Base-by-base conservation (phyloP, 1,140 invertebrate genomes). In the Zaprionus vittiger region DNA sequence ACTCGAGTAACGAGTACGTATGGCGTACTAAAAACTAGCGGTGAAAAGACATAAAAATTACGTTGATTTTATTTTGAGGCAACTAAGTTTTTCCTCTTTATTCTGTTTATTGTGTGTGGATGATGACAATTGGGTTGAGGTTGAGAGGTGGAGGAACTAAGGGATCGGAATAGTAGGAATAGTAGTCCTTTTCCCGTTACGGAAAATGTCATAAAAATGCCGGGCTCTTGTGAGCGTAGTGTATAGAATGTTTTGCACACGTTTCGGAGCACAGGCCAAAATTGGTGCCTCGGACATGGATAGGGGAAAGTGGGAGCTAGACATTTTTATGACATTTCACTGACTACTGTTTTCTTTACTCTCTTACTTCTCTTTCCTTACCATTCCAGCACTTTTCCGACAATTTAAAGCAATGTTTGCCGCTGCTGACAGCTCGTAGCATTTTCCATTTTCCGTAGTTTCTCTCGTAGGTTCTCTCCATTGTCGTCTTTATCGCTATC, bases 261-360 rank as follows among this genome's bases (percentile, higher is more conserved):
- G 74, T 89, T 56, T 75, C 47, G 17, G 15, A 47, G 22, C 41
- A 49, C 34, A n/a, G 55, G 49, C 54, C 11, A 17, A 38, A 31
- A 17, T 55, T 47, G 64, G 24, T 2, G 55, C 28, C 59, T 47
- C n/a, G n/a, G n/a, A 7, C n/a, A 17, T 38, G 24, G n/a, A 2
- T 26, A 20, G 64, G 59, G 67, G 54, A 68, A 54, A 57, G 60
- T 76, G 49, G 69, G 41, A 67, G 64, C 44, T 55, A 66, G 80
- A 89, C 80, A 76, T 73, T 87, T 87, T 87, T 87, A 87, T 89
- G 84, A 90, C 85, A 87, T 87, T 87, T 84, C 75, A 62, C 78
- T 79, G 81, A 87, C 84, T 87, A 87, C 84, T 81, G 84, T 83
- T 68, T 86, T 60, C 34, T 11, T 59, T 56, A 1, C 31, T 41